These are phyloP conservation scores for Leptothorax acervorum DNA, from an alignment of 2,888 invertebrate species.

Conservation along the genomic window DNA sequence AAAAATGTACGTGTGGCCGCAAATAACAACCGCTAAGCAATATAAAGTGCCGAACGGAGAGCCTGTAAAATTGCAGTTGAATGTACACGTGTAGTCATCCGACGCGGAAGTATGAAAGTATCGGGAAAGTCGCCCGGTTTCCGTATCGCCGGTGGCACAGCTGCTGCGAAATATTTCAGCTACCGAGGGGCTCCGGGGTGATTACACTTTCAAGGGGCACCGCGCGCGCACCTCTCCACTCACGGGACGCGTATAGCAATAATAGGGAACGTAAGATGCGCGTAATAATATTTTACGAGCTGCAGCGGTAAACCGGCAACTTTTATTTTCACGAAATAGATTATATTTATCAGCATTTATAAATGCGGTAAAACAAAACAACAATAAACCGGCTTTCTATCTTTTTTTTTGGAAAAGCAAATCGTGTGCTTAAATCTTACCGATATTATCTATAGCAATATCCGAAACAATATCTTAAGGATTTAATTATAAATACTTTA, in stretches of 20 bases:
- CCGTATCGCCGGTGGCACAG: slow-evolving; percentile 46
- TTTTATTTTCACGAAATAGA: slow-evolving; percentile 43
- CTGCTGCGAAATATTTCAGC: slow-evolving; percentile 54
- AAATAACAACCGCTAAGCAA: slow-evolving; percentile 57
- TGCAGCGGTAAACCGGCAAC: slow-evolving; percentile 27
- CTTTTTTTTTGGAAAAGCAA: background rate
- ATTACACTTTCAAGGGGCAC: slow-evolving; percentile 54
- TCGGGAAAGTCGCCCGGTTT: slow-evolving; percentile 51
- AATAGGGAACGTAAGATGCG: slow-evolving; percentile 52
- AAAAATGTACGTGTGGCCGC: slow-evolving; percentile 35
- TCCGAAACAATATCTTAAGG: background rate
- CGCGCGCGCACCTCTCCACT: slow-evolving; percentile 9
- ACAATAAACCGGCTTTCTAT: background rate
- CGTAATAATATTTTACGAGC: slow-evolving; percentile 54
- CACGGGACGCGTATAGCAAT: slow-evolving; percentile 46
- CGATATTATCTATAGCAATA: background rate
- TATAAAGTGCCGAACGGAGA: slow-evolving; percentile 55
- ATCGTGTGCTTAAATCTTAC: background rate
- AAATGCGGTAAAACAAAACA: background rate
- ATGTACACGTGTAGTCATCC: slow-evolving; percentile 55
- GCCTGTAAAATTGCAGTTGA: slow-evolving; percentile 57
- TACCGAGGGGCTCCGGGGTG: slow-evolving; percentile 40
- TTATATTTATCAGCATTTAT: slow-evolving; percentile 34
- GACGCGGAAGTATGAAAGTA: slow-evolving; percentile 57
- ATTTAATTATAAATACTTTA: background rate